phyloP scores from a whole-genome alignment of 2,113 vertebrate genomes.

The Ceuthmochares aereus region DNA sequence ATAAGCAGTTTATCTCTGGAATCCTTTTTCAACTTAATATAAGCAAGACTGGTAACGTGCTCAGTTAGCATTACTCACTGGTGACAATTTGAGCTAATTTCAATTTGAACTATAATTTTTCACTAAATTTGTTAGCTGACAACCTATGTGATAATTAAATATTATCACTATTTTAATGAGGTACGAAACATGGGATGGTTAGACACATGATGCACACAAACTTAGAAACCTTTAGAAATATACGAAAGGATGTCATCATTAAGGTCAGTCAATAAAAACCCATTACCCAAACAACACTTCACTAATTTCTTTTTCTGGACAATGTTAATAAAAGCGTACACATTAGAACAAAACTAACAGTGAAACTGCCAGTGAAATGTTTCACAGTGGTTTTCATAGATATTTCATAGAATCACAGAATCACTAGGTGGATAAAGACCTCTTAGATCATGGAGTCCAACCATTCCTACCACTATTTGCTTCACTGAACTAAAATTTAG shows the following conservation, averaged over 20 bases:
- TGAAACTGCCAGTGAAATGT: neutral
- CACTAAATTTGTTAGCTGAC: constrained; percentile 64
- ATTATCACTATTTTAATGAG: constrained; percentile 59
- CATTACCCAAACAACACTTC: neutral
- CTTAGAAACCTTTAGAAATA: constrained; percentile 55
- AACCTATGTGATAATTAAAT: constrained; percentile 58
- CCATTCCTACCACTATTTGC: neutral
- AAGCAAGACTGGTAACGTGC: neutral
- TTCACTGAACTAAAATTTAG: constrained; percentile 53
- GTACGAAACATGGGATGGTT: constrained; percentile 26
- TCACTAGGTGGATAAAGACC: too few relatives aligned
- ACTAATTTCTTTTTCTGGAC: constrained; percentile 56
- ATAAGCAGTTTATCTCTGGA: neutral
- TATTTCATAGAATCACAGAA: neutral
- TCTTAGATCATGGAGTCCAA: too few relatives aligned
- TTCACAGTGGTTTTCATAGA: constrained; percentile 52
- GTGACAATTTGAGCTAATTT: constrained; percentile 34
- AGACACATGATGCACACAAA: neutral
- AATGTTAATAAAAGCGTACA: constrained; percentile 62
- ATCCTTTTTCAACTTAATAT: neutral
- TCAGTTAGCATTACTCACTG: constrained; percentile 2
- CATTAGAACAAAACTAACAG: constrained; percentile 34
- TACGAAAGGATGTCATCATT: constrained; percentile 26
- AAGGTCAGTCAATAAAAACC: constrained; percentile 62
- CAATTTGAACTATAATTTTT: constrained; percentile 36